These are phyloP conservation scores for Nannobrachium achirus DNA, from an alignment of 2,113 vertebrate genomes.

Conservation along the genomic window DNA sequence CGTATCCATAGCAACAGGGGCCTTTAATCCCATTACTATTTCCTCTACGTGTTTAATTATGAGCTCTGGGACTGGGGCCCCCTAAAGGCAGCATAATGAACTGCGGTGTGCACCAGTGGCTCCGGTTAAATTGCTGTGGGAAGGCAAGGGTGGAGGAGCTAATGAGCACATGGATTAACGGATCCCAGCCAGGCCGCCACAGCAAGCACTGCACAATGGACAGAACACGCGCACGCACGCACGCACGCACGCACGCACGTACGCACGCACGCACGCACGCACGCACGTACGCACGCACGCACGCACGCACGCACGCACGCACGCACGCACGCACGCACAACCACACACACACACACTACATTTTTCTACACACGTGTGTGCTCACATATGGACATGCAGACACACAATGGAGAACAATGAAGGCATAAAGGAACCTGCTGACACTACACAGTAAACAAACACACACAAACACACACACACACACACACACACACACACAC, in stretches of 20 bases:
- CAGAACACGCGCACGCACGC: background rate
- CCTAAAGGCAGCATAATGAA: slow-evolving; percentile 41
- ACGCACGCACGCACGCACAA: no score
- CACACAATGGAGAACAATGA: no score
- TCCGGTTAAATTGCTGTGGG: slow-evolving; percentile 39
- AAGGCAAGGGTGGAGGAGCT: slow-evolving; percentile 28
- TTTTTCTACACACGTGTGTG: no score
- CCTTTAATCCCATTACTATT: slow-evolving; percentile 41
- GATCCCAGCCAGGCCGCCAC: background rate
- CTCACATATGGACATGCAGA: no score
- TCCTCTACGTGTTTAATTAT: slow-evolving; percentile 43
- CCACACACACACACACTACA: no score
- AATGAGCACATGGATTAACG: slow-evolving; percentile 39
- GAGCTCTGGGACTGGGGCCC: slow-evolving; percentile 32
- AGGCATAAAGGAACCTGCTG: no score
- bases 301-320: no score
- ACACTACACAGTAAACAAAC: no score
- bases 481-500: no score
- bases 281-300: no score
- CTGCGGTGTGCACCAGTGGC: slow-evolving; percentile 9
- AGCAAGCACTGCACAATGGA: background rate
- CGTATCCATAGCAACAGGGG: slow-evolving; percentile 66
- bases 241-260: background rate
- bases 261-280: background rate
- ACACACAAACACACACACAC: no score